These are phyloP conservation scores for Bufotes viridis DNA, from an alignment of 2,797 vertebrate genomes.

Conservation along the genomic window DNA sequence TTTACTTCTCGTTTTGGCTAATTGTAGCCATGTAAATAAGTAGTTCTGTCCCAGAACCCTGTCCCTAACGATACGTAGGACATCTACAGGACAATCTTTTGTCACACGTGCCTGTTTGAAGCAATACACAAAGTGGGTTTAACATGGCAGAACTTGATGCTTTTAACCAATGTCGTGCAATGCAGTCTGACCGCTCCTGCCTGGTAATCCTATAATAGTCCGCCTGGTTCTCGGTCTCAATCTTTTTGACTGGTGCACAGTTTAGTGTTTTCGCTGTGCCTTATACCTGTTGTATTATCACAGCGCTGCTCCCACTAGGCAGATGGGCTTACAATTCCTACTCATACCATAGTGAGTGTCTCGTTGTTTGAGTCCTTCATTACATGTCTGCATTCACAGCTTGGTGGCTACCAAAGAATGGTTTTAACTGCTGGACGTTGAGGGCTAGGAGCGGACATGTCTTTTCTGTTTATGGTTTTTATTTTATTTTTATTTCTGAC, in stretches of 20 bases:
- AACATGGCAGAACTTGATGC: neutral
- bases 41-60: constrained; percentile 27
- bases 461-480: neutral
- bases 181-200: neutral
- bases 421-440: neutral
- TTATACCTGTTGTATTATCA: constrained; percentile 40
- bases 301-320: neutral
- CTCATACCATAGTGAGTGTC: neutral
- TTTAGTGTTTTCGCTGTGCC: constrained; percentile 41
- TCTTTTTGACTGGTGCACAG: neutral
- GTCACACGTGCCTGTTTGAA: constrained; percentile 52
- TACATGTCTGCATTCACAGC: neutral
- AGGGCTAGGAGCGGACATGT: neutral
- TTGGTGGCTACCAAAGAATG: constrained; percentile 2
- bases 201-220: constrained; percentile 1
- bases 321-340: neutral
- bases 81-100: constrained; percentile 35
- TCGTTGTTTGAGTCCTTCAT: neutral
- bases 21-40: constrained; percentile 37
- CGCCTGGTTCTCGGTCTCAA: neutral
- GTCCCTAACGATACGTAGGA: neutral
- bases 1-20: constrained; percentile 44
- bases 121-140: constrained; percentile 28
- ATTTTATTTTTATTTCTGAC: constrained; percentile 31
- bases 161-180: neutral